Conservation (phyloP, 2,888 invertebrate species). For the Drosophila siamana region DNA sequence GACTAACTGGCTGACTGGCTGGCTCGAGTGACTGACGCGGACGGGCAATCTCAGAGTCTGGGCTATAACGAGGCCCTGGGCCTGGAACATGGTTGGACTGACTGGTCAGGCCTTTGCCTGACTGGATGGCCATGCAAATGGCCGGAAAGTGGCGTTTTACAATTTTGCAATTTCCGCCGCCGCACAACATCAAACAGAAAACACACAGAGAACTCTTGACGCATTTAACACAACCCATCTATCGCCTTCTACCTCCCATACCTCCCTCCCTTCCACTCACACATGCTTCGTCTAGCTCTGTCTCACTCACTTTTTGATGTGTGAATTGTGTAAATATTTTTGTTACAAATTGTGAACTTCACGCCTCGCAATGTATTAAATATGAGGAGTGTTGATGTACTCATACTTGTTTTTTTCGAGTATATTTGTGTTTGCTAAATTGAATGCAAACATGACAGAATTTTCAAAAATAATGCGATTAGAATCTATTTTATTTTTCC, state of each 20-base stretch:
- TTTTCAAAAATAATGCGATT: slow-evolving; percentile 54
- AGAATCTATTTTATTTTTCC: slow-evolving; percentile 17
- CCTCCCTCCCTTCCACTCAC: too few species aligned
- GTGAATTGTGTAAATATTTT: slow-evolving; percentile 66
- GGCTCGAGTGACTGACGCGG: slow-evolving; percentile 24
- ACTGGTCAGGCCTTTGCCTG: slow-evolving; percentile 5
- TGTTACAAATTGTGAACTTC: slow-evolving; percentile 43
- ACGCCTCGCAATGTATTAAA: slow-evolving; percentile 27
- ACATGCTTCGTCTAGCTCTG: too few species aligned
- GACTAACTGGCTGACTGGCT: slow-evolving; percentile 10
- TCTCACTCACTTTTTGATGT: slow-evolving; percentile 10
- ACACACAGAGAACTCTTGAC: slow-evolving; percentile 60
- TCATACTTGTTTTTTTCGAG: neutral
- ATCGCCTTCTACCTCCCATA: neutral
- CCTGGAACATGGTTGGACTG: too few species aligned
- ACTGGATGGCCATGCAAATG: slow-evolving; percentile 49
- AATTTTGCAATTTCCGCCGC: slow-evolving; percentile 76
- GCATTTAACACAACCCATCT: slow-evolving; percentile 20
- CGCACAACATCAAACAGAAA: slow-evolving; percentile 74
- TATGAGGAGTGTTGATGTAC: neutral
- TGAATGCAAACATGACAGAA: slow-evolving; percentile 46
- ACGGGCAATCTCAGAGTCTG: slow-evolving; percentile 22
- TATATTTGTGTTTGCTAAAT: slow-evolving; percentile 41
- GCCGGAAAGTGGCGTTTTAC: slow-evolving; percentile 75
- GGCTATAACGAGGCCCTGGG: slow-evolving; percentile 8